Evolutionary conservation across 2,113 vertebrate species (phyloP), one percentile per base, ranked within the genome.

Genomic region (Eira barbara): DNA sequence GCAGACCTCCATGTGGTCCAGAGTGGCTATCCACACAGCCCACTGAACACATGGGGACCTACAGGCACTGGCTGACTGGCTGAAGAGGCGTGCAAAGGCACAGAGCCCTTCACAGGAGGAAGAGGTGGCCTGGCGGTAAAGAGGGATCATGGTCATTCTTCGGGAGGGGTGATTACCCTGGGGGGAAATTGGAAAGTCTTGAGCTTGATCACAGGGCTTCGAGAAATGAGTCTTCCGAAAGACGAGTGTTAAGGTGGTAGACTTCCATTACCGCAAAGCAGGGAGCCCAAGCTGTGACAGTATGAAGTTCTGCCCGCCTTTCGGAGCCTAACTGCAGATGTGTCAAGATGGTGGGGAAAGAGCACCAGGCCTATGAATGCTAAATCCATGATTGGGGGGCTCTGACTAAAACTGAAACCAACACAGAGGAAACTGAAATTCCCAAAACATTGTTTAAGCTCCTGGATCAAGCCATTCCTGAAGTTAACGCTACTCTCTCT

Each of bases 331-430:
- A 25, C 2, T 31, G 7, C 20, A 36, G 67, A n/a, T 1, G 27
- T 1, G 21, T 2, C 47, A 4, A 4, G 29, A 67, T 7, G 18
- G 18, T 0, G 8, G 14, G 23, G 17, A 49, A 29, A 39, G 1
- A 36, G 55, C 59, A 18, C 12, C 17, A 21, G 55, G 27, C 59
- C 69, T 34, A 5, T 1, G 39, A n/a, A 42, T 27, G 4, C 59
- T 25, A 34, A 34, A 4, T 4, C 7, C 34, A 10, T 2, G 65
- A 34, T 2, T 63, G 57, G 59, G 31, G 47, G 47, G 25, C 36
- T 25, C 69, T 1, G 18, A 55, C 10, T 36, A 45, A 47, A n/a
- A 67, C 21, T 3, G 78, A 79, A 59, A 7, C 74, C 20, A 18
- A 52, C 69, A 34, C 36, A 25, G 34, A 95, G 63, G 47, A 36